Base-by-base conservation (phyloP, 1,140 invertebrate genomes). In the Battus philenor region DNA sequence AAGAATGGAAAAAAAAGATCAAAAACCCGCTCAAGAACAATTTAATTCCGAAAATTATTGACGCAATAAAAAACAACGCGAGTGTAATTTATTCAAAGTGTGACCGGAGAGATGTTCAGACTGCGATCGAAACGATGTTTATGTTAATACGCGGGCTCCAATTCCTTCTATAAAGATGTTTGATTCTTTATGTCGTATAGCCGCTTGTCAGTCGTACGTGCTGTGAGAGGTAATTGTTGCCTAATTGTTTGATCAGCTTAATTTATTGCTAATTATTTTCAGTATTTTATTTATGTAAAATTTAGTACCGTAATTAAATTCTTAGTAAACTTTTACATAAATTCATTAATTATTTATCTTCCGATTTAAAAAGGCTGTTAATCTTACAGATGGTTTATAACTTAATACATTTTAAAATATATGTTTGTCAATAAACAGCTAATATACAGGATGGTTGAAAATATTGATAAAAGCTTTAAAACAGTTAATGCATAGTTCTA, bases 51-150 rank as follows among this genome's bases (percentile, higher is more conserved):
- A 73, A 54, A 78, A 72, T 73, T 75, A 77, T 77, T 69, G 62
- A 66, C 44, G 50, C 56, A 62, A 67, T 79, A 76, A 76, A 81
- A 71, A 47, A 68, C 47, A 58, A 50, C 54, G 41, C 31, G 54
- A 20, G 52, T 24, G 44, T 77, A 76, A 79, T 79, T 71, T 74
- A 77, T 74, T 78, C 71, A 68, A 77, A 69, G 58, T 67, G 67
- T 64, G 58, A 65, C 59, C 47, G 56, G 44, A 43, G 60, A 67
- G 48, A 54, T 62, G 59, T 68, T 59, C 34, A 29, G 43, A 58
- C 52, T 47, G 54, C 47, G 36, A 57, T 66, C 61, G 51, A 60
- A 66, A 33, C 54, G 67, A 68, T 82, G 72, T 79, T 79, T 73
- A 82, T 79, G 78, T 72, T 69, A 82, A 82, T 78, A 54, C 50